Evolutionary conservation across 2,113 vertebrate genomes (phyloP).

Genomic region (Coptodon rendalli): DNA sequence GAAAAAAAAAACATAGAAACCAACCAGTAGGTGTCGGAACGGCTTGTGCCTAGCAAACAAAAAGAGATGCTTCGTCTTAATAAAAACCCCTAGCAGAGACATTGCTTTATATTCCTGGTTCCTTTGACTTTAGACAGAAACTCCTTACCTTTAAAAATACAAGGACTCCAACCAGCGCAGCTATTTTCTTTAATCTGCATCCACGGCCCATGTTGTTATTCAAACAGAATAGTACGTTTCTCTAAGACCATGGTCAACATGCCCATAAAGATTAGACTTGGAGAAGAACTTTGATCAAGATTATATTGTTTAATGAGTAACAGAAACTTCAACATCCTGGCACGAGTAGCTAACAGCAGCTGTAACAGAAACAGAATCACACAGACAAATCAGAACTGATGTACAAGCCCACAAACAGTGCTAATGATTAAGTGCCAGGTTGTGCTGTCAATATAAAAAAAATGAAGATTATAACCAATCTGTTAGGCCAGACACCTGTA

Average conservation of each 20-base stretch:
- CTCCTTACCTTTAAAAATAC: constrained; percentile 41
- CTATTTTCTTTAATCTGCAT: not conserved
- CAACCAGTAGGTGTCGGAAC: constrained; percentile 38
- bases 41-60: constrained; percentile 43
- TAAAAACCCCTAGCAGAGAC: not conserved
- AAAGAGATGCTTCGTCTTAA: not conserved
- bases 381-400: not conserved
- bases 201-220: constrained; percentile 25
- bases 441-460: not conserved
- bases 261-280: not conserved
- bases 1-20: not conserved
- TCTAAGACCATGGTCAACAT: not conserved
- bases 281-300: constrained; percentile 56
- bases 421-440: not conserved
- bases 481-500: not conserved
- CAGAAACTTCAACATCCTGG: not conserved
- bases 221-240: not conserved
- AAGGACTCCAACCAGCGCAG: constrained; percentile 20
- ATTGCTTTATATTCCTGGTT: not conserved
- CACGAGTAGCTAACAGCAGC: not conserved
- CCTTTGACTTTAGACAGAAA: not conserved
- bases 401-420: not conserved
- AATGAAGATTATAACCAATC: not conserved
- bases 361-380: not conserved
- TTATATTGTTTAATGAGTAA: constrained; percentile 25